These are phyloP conservation scores for Pterocles orientalis DNA, from an alignment of 2,113 vertebrate species.

Conservation along the genomic window DNA sequence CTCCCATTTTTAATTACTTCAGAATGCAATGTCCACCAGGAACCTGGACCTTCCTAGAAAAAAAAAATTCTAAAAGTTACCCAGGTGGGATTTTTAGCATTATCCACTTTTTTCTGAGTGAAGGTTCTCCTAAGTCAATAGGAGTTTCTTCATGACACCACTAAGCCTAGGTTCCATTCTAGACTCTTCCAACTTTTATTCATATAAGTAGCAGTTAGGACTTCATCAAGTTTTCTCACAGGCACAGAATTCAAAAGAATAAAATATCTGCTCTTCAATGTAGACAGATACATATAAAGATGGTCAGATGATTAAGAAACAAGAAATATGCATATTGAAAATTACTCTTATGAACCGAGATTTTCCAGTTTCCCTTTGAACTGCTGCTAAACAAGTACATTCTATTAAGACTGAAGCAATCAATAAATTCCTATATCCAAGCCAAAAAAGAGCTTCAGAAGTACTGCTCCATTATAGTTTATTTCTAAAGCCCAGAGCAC, in stretches of 20 bases:
- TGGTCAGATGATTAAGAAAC: background rate
- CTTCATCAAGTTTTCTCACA: background rate
- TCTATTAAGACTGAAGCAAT: background rate
- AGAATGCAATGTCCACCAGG: constrained; percentile 70
- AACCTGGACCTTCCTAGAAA: constrained; percentile 69
- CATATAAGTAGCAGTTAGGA: background rate
- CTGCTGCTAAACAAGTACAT: background rate
- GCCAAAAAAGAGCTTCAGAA: background rate
- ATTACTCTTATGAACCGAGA: background rate
- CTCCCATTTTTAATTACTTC: constrained; percentile 53
- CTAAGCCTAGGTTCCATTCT: background rate
- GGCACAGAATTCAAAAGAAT: background rate
- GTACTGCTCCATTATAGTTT: background rate
- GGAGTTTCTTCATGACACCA: background rate
- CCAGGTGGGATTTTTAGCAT: background rate
- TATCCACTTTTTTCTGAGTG: background rate
- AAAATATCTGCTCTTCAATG: background rate
- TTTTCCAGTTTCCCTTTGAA: background rate
- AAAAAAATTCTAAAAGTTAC: background rate
- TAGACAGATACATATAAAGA: background rate
- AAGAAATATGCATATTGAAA: background rate
- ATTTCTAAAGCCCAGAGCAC: background rate
- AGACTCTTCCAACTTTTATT: background rate
- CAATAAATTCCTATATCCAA: background rate
- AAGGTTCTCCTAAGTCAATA: background rate